Percentiles rank a stretch among this genome's conserved stretches.
Conservation (phyloP, 2,113 vertebrate genomes). For the Phalacrocorax carbo region DNA sequence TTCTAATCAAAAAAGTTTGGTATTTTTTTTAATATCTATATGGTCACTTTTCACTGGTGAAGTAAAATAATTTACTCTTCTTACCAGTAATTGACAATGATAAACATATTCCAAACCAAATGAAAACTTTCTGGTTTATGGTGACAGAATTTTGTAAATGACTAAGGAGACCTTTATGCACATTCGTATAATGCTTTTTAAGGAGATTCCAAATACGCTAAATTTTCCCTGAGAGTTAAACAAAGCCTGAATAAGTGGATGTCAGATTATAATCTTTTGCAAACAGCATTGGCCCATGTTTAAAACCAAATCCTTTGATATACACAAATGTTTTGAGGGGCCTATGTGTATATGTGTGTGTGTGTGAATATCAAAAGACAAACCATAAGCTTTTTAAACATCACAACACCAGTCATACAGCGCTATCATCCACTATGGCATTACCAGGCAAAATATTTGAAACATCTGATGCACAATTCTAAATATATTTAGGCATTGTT, state of each 20-base stretch:
- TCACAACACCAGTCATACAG: not conserved
- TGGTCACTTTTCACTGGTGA: not conserved
- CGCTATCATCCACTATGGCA: not conserved
- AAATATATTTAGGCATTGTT: not conserved
- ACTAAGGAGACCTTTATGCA: not conserved
- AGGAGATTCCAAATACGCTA: not conserved
- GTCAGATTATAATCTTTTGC: not conserved
- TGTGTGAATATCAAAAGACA: not conserved
- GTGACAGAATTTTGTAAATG: not conserved
- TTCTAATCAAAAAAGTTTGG: not conserved
- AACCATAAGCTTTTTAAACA: not conserved
- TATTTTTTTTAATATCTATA: not conserved
- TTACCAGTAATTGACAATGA: not conserved
- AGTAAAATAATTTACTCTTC: not conserved
- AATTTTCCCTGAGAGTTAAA: not conserved
- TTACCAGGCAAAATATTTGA: not conserved
- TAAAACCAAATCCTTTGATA: not conserved
- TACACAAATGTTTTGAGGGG: not conserved
- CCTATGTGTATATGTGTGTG: accelerated
- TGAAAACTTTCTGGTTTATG: not conserved
- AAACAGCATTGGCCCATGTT: not conserved
- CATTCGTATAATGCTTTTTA: not conserved
- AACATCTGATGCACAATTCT: not conserved
- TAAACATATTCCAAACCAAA: not conserved
- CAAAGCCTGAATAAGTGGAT: not conserved